Base-by-base conservation (phyloP, 2,888 invertebrate species). In the Tetrapedia diversipes region DNA sequence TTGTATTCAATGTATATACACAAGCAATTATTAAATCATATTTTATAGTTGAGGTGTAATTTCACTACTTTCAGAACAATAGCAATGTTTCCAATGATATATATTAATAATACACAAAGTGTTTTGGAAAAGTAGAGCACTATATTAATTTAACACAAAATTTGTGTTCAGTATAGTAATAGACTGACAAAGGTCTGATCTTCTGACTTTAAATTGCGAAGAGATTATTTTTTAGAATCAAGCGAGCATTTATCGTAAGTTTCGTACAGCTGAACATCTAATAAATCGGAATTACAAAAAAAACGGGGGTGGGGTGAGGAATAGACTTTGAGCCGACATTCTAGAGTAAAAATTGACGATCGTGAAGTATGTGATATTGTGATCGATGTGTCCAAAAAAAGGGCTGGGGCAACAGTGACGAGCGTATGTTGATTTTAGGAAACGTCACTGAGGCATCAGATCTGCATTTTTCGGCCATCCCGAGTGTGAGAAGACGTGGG, bases 311-410 rank as follows among this genome's bases (percentile, higher is more conserved):
- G 83, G 80, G 69, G 80, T 73, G 74, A 77, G 66, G 74, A 45
- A 53, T 76, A 80, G 84, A 82, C 77, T 80, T 80, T 79, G 83
- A 81, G 77, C 81, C 78, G 78, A 77, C 84, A 80, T 85, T 80
- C 78, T 73, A 77, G 56, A 72, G 74, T 80, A 80, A 82, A 82
- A 83, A 86, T 73, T 76, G 77, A 75, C 70, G 71, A 81, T 77
- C 71, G 72, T 64, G 51, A 75, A 66, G 72, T 39, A 75, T 45
- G 60, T 34, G 68, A 77, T 66, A 65, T 68, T 54, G 60, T 71
- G 65, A 85, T 76, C 77, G 79, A 82, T 69, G 51, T 34, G 41
- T 47, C 43, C n/a, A 65, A 66, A 65, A 54, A 41, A 76, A 54
- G 73, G 72, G 59, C 43, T 45, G 66, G 19, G 53, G 22, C 53